phyloP scores from a whole-genome alignment of 2,888 invertebrate genomes.

The Quadroppia sp. region DNA sequence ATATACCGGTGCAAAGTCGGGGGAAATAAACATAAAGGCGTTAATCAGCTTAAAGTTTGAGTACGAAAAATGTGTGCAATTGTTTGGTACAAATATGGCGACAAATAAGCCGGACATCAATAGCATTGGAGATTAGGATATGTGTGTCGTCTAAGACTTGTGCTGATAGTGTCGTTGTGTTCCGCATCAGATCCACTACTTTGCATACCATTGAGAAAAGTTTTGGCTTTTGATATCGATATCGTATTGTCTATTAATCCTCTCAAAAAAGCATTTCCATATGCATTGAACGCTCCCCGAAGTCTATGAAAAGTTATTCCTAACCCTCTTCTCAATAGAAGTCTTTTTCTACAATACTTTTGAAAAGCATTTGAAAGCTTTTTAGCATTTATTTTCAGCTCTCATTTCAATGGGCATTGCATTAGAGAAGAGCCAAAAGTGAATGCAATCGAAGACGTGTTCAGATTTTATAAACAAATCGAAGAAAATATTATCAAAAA shows the following conservation, averaged over 20 bases:
- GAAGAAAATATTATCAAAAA: background rate
- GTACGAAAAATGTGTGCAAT: conserved; percentile 10
- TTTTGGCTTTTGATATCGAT: background rate
- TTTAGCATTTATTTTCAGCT: conserved; percentile 11
- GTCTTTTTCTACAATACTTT: background rate
- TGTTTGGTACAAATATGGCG: conserved; percentile 20
- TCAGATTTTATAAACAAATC: conserved; percentile 18
- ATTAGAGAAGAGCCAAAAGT: background rate
- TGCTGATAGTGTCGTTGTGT: background rate
- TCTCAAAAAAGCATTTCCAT: conserved; percentile 25
- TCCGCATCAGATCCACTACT: conserved; percentile 16
- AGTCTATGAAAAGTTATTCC: conserved; percentile 19
- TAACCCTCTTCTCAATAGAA: background rate
- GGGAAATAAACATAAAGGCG: conserved; percentile 38
- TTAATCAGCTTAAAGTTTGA: conserved; percentile 25
- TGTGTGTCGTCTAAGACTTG: background rate
- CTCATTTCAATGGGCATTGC: background rate
- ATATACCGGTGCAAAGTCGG: background rate
- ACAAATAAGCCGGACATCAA: conserved; percentile 37
- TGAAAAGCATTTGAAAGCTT: conserved; percentile 14
- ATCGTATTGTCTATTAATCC: conserved; percentile 28
- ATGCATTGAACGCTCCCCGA: conserved; percentile 15
- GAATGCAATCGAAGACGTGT: conserved; percentile 25
- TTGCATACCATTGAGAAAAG: background rate
- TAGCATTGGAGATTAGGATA: conserved; percentile 22